Conservation (phyloP, 2,888 invertebrate species). For the Drosophila imparisetae region DNA sequence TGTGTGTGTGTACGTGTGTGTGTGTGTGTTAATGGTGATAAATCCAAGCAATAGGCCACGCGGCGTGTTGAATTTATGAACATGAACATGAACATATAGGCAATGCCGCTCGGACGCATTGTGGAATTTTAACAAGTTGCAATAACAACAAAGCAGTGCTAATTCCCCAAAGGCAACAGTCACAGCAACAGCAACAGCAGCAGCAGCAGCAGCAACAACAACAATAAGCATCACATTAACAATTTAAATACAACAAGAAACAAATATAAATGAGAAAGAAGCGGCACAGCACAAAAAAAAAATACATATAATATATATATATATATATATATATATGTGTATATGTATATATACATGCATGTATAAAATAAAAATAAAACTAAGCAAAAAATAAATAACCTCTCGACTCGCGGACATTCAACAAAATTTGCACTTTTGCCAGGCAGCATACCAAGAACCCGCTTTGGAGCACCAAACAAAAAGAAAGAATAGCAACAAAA, state of each 20-base stretch:
- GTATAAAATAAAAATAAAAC: slow-evolving; percentile 32
- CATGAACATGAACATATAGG: slow-evolving; percentile 50
- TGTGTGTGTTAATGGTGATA: slow-evolving; percentile 34
- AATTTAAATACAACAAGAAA: slow-evolving; percentile 76
- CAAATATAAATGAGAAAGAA: slow-evolving; percentile 69
- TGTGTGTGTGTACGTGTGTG: slow-evolving; percentile 7
- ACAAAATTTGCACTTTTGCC: slow-evolving; percentile 75
- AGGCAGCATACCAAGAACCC: slow-evolving; percentile 55
- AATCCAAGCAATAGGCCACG: slow-evolving; percentile 32
- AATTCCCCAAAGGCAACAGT: slow-evolving; percentile 73
- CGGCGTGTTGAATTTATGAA: slow-evolving; percentile 71
- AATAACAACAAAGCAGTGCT: slow-evolving; percentile 72
- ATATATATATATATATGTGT: neutral
- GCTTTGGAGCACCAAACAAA: slow-evolving; percentile 32
- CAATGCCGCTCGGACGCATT: slow-evolving; percentile 47
- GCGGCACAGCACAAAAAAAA: slow-evolving; percentile 27
- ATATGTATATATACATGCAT: neutral
- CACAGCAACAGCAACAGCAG: slow-evolving; percentile 36
- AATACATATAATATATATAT: slow-evolving; percentile 26
- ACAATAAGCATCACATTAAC: slow-evolving; percentile 65
- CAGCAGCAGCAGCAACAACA: slow-evolving; percentile 35
- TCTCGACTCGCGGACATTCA: slow-evolving; percentile 46
- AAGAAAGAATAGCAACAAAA: slow-evolving; percentile 14
- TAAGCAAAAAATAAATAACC: slow-evolving; percentile 22
- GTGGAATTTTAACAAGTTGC: slow-evolving; percentile 78